Conservation (phyloP, 30 jellyfish, hydroid and myxozoan genomes). For the Cassiopea xamachana region DNA sequence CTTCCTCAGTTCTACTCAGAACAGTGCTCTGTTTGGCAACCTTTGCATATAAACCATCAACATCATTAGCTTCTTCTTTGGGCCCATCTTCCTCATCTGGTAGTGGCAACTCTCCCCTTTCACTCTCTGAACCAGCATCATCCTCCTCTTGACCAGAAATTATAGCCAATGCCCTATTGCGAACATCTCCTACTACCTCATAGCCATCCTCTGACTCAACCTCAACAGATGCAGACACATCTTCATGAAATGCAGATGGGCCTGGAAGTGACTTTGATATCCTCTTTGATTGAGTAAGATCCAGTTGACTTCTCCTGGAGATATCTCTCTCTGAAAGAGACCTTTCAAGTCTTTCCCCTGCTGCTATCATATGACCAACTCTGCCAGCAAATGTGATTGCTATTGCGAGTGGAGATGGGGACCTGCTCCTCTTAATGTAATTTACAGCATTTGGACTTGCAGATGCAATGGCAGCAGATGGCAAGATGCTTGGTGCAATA, state of each 20-base stretch:
- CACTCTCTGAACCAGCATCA: neutral
- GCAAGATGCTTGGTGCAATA: constrained; percentile 74
- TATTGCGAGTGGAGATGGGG: constrained; percentile 89
- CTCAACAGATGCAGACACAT: constrained; percentile 4
- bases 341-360: constrained; percentile 46
- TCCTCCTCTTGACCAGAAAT: neutral
- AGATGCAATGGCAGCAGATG: constrained; percentile 83
- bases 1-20: constrained; percentile 27
- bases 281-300: constrained; percentile 16
- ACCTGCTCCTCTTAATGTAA: constrained; percentile 52
- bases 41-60: constrained; percentile 46
- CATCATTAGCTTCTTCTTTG: neutral
- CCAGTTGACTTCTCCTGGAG: neutral
- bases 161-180: neutral
- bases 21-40: constrained; percentile 20
- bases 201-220: constrained; percentile 46
- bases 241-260: constrained; percentile 45
- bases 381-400: constrained; percentile 71
- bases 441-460: constrained; percentile 79
- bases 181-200: constrained; percentile 42
- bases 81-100: constrained; percentile 50
- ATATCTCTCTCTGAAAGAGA: constrained; percentile 65
- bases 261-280: constrained; percentile 66
- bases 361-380: constrained; percentile 77
- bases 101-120: constrained; percentile 40